Conservation (phyloP, 2,797 vertebrate genomes). For the Toxotes lorentzi region DNA sequence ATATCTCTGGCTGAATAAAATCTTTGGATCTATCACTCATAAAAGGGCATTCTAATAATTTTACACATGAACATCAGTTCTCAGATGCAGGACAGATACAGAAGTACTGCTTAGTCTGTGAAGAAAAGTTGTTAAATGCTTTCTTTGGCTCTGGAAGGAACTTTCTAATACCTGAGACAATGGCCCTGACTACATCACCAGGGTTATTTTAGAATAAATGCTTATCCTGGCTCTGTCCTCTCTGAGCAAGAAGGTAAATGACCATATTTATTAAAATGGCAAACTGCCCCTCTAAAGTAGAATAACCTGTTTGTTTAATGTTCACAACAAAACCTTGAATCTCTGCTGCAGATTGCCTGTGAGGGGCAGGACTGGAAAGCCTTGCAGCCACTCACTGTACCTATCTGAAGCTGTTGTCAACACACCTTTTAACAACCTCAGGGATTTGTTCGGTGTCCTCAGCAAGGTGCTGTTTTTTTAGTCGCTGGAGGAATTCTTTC, state of each 20-base stretch:
- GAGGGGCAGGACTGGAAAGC: background rate
- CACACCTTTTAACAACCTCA: constrained; percentile 35
- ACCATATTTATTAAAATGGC: background rate
- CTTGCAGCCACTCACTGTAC: constrained; percentile 5
- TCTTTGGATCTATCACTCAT: background rate
- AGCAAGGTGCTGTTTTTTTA: background rate
- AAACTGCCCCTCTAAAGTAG: background rate
- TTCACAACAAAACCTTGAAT: constrained; percentile 13
- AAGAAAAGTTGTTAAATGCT: no score
- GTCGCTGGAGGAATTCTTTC: background rate
- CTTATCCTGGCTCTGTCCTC: background rate
- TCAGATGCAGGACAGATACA: no score
- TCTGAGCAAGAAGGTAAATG: no score
- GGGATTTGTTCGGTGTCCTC: background rate
- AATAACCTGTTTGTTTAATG: background rate
- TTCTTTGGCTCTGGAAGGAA: no score
- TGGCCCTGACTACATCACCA: background rate
- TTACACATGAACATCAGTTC: no score
- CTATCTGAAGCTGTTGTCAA: constrained; percentile 38
- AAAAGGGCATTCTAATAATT: no score
- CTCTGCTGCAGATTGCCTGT: background rate
- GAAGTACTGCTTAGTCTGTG: no score
- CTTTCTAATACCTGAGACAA: no score
- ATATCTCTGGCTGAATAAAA: background rate
- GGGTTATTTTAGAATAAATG: background rate